A percentile compares a stretch with the other conserved stretches of the same genome.
phyloP scores from a whole-genome alignment of 2,113 vertebrate genomes.

The Desmodus rotundus region DNA sequence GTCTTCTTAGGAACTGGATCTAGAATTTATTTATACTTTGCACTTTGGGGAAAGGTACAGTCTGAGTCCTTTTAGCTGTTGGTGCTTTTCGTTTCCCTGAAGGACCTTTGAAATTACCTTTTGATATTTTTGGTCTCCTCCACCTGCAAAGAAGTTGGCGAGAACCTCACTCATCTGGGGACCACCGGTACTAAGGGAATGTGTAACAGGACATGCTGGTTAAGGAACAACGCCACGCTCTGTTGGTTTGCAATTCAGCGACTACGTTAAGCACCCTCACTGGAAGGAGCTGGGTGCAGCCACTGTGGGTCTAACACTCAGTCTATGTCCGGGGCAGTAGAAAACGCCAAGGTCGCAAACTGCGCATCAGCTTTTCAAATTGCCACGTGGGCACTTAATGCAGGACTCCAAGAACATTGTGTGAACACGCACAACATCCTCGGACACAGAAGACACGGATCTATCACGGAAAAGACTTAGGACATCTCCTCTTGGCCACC shows the following conservation, averaged over 20 bases:
- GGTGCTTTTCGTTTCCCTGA: neutral
- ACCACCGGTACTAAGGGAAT: neutral
- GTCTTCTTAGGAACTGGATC: slow-evolving; percentile 34
- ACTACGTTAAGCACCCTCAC: neutral
- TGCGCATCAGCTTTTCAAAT: neutral
- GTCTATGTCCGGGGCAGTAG: neutral
- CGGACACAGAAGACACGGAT: neutral
- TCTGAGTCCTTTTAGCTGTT: neutral
- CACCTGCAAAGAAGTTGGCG: neutral
- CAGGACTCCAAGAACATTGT: neutral
- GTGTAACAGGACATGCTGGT: neutral
- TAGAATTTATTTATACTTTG: slow-evolving; percentile 17
- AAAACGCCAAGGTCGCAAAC: neutral
- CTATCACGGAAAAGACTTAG: neutral
- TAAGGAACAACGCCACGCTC: neutral
- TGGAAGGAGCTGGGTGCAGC: neutral
- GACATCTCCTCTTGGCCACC: neutral
- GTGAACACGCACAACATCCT: neutral
- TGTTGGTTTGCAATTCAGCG: slow-evolving; percentile 39
- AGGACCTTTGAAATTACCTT: slow-evolving; percentile 27
- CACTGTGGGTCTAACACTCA: neutral
- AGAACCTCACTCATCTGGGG: neutral
- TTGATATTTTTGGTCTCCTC: neutral
- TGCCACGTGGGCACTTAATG: neutral
- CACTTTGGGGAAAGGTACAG: neutral